Base-by-base conservation (phyloP, 1,140 invertebrate genomes). In the Drosophila pallidifrons region DNA sequence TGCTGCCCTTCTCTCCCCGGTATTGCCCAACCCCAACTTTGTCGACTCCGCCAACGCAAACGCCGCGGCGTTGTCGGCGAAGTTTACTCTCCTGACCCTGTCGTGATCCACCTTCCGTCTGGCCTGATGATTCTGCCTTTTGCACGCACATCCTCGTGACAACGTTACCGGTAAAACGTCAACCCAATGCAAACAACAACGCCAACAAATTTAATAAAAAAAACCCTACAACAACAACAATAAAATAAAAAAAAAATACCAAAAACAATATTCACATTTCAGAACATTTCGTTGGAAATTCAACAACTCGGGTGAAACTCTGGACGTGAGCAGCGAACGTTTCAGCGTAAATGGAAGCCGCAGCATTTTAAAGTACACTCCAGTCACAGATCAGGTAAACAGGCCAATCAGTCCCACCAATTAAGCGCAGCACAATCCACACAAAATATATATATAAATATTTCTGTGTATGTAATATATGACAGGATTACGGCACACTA, bases 241-340 rank as follows among this genome's bases (percentile, higher is more conserved):
- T 5, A 58, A 32, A 38, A 35, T 51, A 38, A 77, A 59, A 66
- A 55, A 28, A 64, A 32, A 45, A 63, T 25, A 25, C 20, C 7
- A 45, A 32, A 5, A 47, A 28, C 41, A 38, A 77, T 55, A 66
- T 66, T 46, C 38, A 61, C 35, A 77, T 63, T 74, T 47, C 82
- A 94, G 94, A 67, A 95, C 95, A 82, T 98, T 98, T 93, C 95
- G 96, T 78, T 98, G 97, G 97, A 97, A 97, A 93, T 97, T 98
- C 93, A 98, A 98, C 93, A 97, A 97, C 93, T 97, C 96, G 13
- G 96, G 96, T 8, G 96, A 97, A 93, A 97, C 96, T 25, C 92
- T 97, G 52, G 96, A 97, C 92, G 95, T 97, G 54, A 95, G 95
- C 58, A 94, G 95, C 15, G 96, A 96, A 91, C 93, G 95, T 61